phyloP scores from a whole-genome alignment of 2,888 invertebrate species.

The Rapana venosa region DNA sequence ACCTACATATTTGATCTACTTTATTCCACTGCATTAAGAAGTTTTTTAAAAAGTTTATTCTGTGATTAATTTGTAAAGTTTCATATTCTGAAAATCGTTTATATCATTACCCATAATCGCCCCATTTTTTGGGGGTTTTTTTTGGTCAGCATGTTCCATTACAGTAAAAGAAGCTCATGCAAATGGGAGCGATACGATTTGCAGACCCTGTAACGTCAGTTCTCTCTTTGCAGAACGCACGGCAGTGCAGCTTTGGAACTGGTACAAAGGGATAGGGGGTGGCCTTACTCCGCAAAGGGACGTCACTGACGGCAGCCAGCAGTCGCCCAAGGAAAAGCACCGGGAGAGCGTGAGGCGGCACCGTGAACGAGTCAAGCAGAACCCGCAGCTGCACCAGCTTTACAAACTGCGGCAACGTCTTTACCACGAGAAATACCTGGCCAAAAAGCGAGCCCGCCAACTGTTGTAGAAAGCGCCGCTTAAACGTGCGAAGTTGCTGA shows the following conservation, averaged over 20 bases:
- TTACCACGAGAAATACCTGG: constrained; percentile 14
- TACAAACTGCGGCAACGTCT: constrained; percentile 22
- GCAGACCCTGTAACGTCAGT: neutral
- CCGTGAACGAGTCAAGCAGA: constrained; percentile 4
- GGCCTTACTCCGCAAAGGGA: neutral
- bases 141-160: no score
- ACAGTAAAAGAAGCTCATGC: no score
- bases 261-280: neutral
- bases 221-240: neutral
- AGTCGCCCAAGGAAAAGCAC: neutral
- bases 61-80: no score
- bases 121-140: no score
- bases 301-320: neutral
- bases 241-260: neutral
- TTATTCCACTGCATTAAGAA: no score
- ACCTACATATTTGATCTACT: no score
- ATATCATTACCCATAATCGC: no score
- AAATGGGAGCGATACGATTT: no score
- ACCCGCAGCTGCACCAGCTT: constrained; percentile 18
- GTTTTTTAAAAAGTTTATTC: no score
- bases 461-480: neutral
- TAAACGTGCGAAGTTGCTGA: no score
- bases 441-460: neutral
- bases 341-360: constrained; percentile 24
- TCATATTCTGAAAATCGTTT: no score